Conservation (phyloP, 2,797 vertebrate species). For the Rhinoraja longicauda region DNA sequence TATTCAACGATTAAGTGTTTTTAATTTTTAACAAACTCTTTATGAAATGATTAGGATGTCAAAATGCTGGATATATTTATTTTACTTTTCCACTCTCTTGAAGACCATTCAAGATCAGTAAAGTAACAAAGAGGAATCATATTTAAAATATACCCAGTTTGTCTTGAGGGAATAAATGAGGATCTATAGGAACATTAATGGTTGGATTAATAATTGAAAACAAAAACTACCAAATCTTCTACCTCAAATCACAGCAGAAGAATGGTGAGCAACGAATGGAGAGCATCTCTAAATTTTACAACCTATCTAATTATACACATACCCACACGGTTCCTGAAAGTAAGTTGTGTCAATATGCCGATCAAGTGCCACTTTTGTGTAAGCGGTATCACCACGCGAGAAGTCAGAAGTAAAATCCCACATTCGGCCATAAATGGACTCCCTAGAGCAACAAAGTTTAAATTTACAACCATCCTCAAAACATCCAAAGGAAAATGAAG, state of each 20-base stretch:
- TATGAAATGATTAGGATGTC: background rate
- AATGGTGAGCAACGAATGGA: background rate
- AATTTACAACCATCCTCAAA: background rate
- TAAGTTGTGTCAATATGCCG: slow-evolving; percentile 86
- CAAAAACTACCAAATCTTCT: background rate
- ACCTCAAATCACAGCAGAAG: background rate
- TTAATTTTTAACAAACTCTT: background rate
- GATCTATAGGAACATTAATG: background rate
- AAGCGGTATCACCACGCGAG: slow-evolving; percentile 81
- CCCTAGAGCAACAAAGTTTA: slow-evolving; percentile 56
- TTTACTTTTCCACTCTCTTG: background rate
- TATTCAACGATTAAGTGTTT: background rate
- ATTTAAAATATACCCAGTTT: background rate
- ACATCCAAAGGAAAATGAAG: background rate
- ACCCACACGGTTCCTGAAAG: slow-evolving; percentile 88
- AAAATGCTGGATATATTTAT: background rate
- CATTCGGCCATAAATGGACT: slow-evolving; percentile 84
- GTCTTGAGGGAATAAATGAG: background rate
- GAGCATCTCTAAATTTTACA: background rate
- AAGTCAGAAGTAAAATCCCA: slow-evolving; percentile 87
- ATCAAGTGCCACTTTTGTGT: slow-evolving; percentile 81
- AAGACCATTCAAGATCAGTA: background rate
- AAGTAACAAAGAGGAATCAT: background rate
- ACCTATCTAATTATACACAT: slow-evolving; percentile 40
- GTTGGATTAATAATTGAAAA: background rate